Evolutionary conservation across 2,113 vertebrate species (phyloP).

Genomic region (zebrafish (Danio rerio)): GRCz12tu NC_133193.1:24836501-24837000

Average conservation of each 20-base stretch:
- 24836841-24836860: slow-evolving; percentile 67
- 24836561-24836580: slow-evolving; percentile 26
- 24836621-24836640: slow-evolving; percentile 21
- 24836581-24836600: slow-evolving; percentile 31
- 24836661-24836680: slow-evolving; percentile 34
- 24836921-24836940: slow-evolving; percentile 70
- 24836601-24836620: slow-evolving; percentile 26
- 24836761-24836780: slow-evolving; percentile 49
- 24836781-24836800: slow-evolving; percentile 51
- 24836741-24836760: slow-evolving; percentile 44
- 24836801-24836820: slow-evolving; percentile 74
- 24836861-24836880: slow-evolving; percentile 77
- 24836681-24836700: neutral
- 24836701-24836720: slow-evolving; percentile 17
- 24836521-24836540: slow-evolving; percentile 20
- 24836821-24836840: slow-evolving; percentile 73
- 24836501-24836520: neutral
- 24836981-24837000: slow-evolving; percentile 54
- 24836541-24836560: slow-evolving; percentile 24
- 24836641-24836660: slow-evolving; percentile 28
- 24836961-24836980: slow-evolving; percentile 70
- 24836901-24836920: slow-evolving; percentile 50
- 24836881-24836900: slow-evolving; percentile 56
- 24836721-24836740: slow-evolving; percentile 10
- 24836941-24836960: slow-evolving; percentile 81